These are phyloP conservation scores for Parthenolecanium corni DNA, from an alignment of 2,888 invertebrate species.

Conservation along the genomic window DNA sequence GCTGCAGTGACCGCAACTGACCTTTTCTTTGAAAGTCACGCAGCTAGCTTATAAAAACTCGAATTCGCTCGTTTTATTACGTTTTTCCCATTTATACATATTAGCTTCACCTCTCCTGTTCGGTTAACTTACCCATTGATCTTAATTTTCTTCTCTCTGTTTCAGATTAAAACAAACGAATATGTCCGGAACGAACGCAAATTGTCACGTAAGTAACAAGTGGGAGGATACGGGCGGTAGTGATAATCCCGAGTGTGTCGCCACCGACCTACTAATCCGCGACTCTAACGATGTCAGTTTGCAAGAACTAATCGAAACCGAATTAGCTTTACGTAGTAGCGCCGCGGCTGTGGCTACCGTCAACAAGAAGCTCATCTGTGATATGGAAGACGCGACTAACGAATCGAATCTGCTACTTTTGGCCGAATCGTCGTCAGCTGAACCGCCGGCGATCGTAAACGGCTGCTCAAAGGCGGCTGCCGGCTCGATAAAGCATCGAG, in stretches of 20 bases:
- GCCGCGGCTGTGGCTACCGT: neutral
- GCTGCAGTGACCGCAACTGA: too few species aligned
- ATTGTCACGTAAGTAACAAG: slow-evolving; percentile 5
- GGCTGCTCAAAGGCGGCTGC: neutral
- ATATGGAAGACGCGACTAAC: neutral
- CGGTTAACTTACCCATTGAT: too few species aligned
- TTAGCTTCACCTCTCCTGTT: too few species aligned
- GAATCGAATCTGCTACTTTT: neutral
- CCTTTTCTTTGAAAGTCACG: too few species aligned
- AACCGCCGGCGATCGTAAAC: neutral
- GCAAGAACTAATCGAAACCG: slow-evolving; percentile 35
- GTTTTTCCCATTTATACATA: too few species aligned
- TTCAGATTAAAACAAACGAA: neutral
- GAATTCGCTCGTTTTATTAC: too few species aligned
- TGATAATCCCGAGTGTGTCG: slow-evolving; percentile 1
- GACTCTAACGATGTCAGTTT: slow-evolving; percentile 32
- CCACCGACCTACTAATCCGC: neutral
- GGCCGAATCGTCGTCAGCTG: neutral
- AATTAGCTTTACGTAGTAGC: slow-evolving; percentile 30
- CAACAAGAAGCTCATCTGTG: neutral
- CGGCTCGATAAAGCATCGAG: too few species aligned
- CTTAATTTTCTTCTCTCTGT: neutral
- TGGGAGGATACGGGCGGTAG: slow-evolving; percentile 4
- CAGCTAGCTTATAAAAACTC: too few species aligned
- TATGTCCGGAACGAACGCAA: neutral